Percentiles rank a stretch among this genome's conserved stretches.
phyloP scores from a whole-genome alignment of 1,140 invertebrate species.

The Diploscapter pachys region DNA sequence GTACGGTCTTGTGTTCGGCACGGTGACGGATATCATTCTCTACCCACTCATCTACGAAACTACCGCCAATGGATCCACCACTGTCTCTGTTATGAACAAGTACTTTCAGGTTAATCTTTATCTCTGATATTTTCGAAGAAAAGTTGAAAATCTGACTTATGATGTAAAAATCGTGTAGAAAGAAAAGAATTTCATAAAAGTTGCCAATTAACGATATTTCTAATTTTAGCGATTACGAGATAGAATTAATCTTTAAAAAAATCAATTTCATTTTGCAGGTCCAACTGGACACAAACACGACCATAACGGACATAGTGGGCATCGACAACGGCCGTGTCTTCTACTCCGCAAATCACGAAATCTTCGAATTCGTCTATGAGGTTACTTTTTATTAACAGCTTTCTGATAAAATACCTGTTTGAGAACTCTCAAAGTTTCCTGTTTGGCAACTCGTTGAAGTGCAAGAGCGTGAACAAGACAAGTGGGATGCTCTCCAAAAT shows the following conservation, averaged over 20 bases:
- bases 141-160: too few relatives aligned
- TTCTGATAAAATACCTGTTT: too few relatives aligned
- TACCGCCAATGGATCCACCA: slow-evolving; percentile 64
- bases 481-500: slow-evolving; percentile 1
- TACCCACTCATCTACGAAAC: slow-evolving; percentile 22
- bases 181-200: too few relatives aligned
- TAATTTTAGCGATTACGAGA: slow-evolving; percentile 70
- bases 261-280: slow-evolving; percentile 60
- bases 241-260: slow-evolving; percentile 21
- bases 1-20: slow-evolving; percentile 72
- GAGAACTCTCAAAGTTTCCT: too few relatives aligned
- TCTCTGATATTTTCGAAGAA: too few relatives aligned
- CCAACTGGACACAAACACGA: slow-evolving; percentile 78
- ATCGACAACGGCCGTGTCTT: slow-evolving; percentile 84
- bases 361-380: slow-evolving; percentile 94
- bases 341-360: slow-evolving; percentile 85
- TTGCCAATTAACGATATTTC: slow-evolving; percentile 61
- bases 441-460: too few relatives aligned
- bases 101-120: background rate
- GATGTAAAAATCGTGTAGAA: too few relatives aligned
- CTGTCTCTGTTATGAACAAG: background rate
- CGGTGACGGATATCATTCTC: slow-evolving; percentile 65
- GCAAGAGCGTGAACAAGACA: too few relatives aligned
- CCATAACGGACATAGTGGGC: slow-evolving; percentile 77
- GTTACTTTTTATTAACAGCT: slow-evolving; percentile 60